Base-by-base conservation (phyloP, 1,140 invertebrate genomes). In the Leptinotarsa undecemlineata region DNA sequence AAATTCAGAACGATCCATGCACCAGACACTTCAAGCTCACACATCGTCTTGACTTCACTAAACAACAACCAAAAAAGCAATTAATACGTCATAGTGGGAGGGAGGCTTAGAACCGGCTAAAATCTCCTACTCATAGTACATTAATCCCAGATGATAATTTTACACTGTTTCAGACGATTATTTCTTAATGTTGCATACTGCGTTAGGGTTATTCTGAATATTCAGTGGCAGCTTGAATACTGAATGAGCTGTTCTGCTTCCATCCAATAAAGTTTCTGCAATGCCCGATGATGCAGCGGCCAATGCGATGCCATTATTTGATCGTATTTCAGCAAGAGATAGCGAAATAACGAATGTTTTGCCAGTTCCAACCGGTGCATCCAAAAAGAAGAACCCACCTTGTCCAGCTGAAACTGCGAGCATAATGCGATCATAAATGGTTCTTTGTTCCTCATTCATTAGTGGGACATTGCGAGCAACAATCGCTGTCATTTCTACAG, bases 201-300 rank as follows among this genome's bases (percentile, higher is more conserved):
- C 67, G 14, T 76, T 61, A 61, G 74, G 70, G 23, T 73, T 76
- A 62, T 42, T 77, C 19, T 78, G 71, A 78, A 76, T 47, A 26
- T 76, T 72, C 21, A 77, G 86, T 80, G 82, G 81, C 72, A 85
- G 73, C 74, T 85, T 85, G 66, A 84, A 81, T 77, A 75, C 75
- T 74, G 82, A 83, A 81, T 85, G 84, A 66, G 82, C 81, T 70
- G 82, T 85, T 79, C 78, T 71, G n/a, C 85, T 86, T 75, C 83
- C 85, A 57, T 81, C 76, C 23, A 88, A 66, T 68, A 87, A 81
- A 72, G 84, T 86, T 60, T 86, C 84, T 33, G 86, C 86, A 74
- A 88, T 87, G 48, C 86, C 85, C 26, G 82, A 85, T n/a, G 83
- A 86, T 48, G 86, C 86, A 19, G 86, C 73, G 13, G 85, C 83